Percentiles rank a stretch among this genome's conserved stretches.
Conservation (phyloP, 2,797 vertebrate genomes). For the Hypotaenidia okinawae region DNA sequence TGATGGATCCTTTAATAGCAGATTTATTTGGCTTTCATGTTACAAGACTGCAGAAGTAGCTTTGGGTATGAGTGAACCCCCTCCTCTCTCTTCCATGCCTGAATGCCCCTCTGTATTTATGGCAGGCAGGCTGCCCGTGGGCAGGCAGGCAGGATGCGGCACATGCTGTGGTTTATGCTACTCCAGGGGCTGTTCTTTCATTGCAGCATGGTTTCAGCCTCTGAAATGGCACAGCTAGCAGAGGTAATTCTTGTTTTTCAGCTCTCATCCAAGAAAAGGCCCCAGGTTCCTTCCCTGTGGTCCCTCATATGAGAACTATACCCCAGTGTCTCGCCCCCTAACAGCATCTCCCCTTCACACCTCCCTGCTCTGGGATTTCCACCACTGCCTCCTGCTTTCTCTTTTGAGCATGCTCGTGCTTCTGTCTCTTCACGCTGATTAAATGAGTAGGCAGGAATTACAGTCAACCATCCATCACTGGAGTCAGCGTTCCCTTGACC, state of each 20-base stretch:
- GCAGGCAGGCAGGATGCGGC: conserved; percentile 10
- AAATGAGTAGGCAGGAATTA: conserved; percentile 54
- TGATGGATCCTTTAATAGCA: not conserved
- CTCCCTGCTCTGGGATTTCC: not conserved
- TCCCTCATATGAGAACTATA: not conserved
- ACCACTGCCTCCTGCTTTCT: not conserved
- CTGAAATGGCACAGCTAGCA: not conserved
- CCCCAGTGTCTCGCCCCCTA: not conserved
- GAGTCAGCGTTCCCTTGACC: conserved; percentile 19
- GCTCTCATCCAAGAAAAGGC: not conserved
- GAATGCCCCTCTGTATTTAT: conserved; percentile 2
- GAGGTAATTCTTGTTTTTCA: not conserved
- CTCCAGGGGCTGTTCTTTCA: conserved; percentile 10
- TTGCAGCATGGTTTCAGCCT: not conserved
- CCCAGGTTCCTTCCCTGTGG: not conserved
- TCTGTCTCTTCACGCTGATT: not conserved
- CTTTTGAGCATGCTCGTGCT: not conserved
- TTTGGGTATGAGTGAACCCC: not conserved
- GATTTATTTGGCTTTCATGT: conserved; percentile 31
- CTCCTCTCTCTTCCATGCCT: conserved; percentile 12
- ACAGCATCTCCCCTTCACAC: not conserved
- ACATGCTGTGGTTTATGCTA: not conserved
- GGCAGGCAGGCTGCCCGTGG: conserved; percentile 8
- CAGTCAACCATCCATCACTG: conserved; percentile 36
- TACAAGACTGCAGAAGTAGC: not conserved